A percentile compares a stretch with the other conserved stretches of the same genome.
These are phyloP conservation scores for Ptychodera flava DNA, from an alignment of 35 echinoderm and acorn worm genomes.

Conservation along the genomic window DNA sequence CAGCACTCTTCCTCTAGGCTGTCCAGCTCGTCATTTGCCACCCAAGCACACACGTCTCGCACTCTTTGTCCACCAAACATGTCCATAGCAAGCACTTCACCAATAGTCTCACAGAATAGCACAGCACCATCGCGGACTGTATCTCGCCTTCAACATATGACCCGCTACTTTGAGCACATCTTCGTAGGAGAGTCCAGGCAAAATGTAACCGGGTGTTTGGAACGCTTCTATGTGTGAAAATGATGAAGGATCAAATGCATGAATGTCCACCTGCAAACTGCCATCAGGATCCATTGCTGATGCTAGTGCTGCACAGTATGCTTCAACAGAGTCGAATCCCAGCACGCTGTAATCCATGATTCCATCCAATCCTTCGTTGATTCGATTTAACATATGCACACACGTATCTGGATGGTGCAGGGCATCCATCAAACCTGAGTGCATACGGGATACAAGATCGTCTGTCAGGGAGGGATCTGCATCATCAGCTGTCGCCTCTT, in stretches of 20 bases:
- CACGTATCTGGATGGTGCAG: background rate
- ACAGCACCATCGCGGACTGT: too few relatives aligned
- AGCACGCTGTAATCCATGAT: background rate
- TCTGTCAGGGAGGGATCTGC: background rate
- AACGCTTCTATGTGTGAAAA: background rate
- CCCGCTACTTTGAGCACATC: background rate
- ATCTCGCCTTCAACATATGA: background rate
- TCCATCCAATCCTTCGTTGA: background rate
- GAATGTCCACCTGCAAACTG: background rate
- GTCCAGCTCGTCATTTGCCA: too few relatives aligned
- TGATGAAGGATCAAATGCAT: background rate
- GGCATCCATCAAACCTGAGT: background rate
- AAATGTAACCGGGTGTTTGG: background rate
- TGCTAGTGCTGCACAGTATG: background rate
- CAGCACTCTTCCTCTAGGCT: too few relatives aligned
- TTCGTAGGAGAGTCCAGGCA: background rate
- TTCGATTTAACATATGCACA: background rate
- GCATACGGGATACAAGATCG: background rate
- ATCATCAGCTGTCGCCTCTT: background rate
- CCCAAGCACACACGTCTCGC: too few relatives aligned
- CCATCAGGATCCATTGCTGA: background rate
- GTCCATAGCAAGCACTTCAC: too few relatives aligned
- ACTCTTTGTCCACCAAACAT: too few relatives aligned
- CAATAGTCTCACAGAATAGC: too few relatives aligned
- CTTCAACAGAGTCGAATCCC: background rate